phyloP scores from a whole-genome alignment of 2,888 invertebrate genomes.

The Blomia tropicalis region DNA sequence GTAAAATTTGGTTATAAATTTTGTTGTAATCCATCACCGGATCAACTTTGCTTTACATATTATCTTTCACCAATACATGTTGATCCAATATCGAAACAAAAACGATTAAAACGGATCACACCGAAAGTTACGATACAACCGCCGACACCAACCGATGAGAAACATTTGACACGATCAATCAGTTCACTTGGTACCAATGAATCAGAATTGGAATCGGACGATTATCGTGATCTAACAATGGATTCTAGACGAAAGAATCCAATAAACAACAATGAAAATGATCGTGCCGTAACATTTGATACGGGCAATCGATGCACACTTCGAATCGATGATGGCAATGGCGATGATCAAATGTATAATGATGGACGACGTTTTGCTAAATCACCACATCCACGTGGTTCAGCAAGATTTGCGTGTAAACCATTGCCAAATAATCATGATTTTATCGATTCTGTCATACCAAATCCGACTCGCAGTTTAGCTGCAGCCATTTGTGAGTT shows the following conservation, averaged over 20 bases:
- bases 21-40: background rate
- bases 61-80: conserved; percentile 1
- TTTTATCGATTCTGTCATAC: background rate
- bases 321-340: background rate
- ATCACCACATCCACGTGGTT: conserved; percentile 13
- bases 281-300: background rate
- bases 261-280: background rate
- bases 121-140: too few species aligned
- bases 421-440: background rate
- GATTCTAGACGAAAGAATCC: background rate
- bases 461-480: background rate
- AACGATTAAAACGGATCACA: too few species aligned
- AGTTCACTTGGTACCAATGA: too few species aligned
- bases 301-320: background rate
- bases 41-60: conserved; percentile 8
- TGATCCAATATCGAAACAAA: too few species aligned
- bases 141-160: background rate
- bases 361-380: background rate
- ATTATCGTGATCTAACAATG: conserved; percentile 3
- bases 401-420: background rate
- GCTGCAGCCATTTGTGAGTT: background rate
- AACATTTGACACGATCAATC: background rate
- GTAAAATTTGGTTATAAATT: conserved; percentile 1
- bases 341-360: background rate
- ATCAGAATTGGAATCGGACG: conserved; percentile 8